Evolutionary conservation across 2,113 vertebrate genomes (phyloP), one percentile per base, ranked within the genome.

Genomic region (Pangasianodon gigas): DNA sequence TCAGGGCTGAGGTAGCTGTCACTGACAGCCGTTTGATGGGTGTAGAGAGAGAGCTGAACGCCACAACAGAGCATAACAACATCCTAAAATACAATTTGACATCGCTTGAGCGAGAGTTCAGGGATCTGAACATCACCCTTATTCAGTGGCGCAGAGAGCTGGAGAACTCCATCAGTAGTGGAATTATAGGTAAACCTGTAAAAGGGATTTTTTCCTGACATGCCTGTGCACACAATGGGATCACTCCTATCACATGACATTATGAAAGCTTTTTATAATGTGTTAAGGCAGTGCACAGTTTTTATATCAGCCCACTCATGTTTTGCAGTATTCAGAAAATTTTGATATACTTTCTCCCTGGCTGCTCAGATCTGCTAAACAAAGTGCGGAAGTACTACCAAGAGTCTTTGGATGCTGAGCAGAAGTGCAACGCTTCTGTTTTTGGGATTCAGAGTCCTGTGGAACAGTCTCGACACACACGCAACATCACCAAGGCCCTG

Each of bases 301-400:
- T 60, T 52, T 77, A 7, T 44, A 18, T 77, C 54, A 51, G 77
- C 37, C 6, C 69, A 74, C 18, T 69, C n/a, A 24, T 79, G 4
- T 29, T 51, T 79, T 77, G 21, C 19, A 80, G 54, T 88, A 52
- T 65, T 82, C 32, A 29, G 58, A 69, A 19, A 18, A 77, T 52
- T 5, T 29, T 75, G 16, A 87, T 90, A 32, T 80, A 24, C 18
- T 48, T 80, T 75, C 14, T 85, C 5, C 14, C 65, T 81, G 51
- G 19, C 32, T 92, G 14, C 65, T 0, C 95, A 98, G 97, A 97
- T 90, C 95, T 96, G 51, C 95, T 95, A 92, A 90, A 90, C 44
- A 96, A 95, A 82, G 95, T 98, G 65, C 92, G 94, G 91, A 94
- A 89, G 7, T 96, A 92, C 7, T 95, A 90, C 85, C 91, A 75